These are phyloP conservation scores for Dione vanillae DNA, from an alignment of 2,888 invertebrate genomes.

Conservation along the genomic window DNA sequence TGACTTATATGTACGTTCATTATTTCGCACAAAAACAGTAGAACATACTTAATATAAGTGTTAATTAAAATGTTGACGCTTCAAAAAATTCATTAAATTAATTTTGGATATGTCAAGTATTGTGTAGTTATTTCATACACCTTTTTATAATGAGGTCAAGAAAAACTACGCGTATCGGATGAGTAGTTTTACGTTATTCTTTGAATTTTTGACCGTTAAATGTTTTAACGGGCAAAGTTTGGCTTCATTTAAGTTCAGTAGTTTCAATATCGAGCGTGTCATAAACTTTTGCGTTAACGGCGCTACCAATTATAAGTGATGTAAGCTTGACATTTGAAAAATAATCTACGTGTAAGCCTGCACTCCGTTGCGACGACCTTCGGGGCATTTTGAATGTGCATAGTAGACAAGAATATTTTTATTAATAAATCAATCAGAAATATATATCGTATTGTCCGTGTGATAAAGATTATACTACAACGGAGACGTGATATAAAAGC, in stretches of 20 bases:
- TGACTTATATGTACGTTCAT: neutral
- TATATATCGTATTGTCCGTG: slow-evolving; percentile 23
- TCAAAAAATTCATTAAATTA: slow-evolving; percentile 2
- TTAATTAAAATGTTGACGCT: slow-evolving; percentile 14
- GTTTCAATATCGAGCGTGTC: neutral
- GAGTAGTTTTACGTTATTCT: slow-evolving; percentile 5
- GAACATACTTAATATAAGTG: neutral
- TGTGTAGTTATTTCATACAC: slow-evolving; percentile 21
- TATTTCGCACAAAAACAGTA: neutral
- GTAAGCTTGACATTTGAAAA: slow-evolving; percentile 42
- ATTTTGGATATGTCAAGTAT: slow-evolving; percentile 15
- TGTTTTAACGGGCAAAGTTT: too few species aligned
- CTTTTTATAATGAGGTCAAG: slow-evolving; percentile 18
- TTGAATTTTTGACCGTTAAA: neutral
- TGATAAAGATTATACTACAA: slow-evolving; percentile 28
- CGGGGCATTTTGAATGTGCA: slow-evolving; percentile 40
- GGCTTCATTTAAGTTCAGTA: too few species aligned
- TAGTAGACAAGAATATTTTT: slow-evolving; percentile 21
- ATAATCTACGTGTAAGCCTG: slow-evolving; percentile 34
- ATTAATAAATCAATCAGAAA: slow-evolving; percentile 18
- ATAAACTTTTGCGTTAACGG: slow-evolving; percentile 19
- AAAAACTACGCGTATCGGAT: slow-evolving; percentile 4
- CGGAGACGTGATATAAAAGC: neutral
- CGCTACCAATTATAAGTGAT: slow-evolving; percentile 37
- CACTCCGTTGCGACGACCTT: slow-evolving; percentile 37